These are phyloP conservation scores for Catharus ustulatus DNA, from an alignment of 2,797 vertebrate species.

Conservation along the genomic window DNA sequence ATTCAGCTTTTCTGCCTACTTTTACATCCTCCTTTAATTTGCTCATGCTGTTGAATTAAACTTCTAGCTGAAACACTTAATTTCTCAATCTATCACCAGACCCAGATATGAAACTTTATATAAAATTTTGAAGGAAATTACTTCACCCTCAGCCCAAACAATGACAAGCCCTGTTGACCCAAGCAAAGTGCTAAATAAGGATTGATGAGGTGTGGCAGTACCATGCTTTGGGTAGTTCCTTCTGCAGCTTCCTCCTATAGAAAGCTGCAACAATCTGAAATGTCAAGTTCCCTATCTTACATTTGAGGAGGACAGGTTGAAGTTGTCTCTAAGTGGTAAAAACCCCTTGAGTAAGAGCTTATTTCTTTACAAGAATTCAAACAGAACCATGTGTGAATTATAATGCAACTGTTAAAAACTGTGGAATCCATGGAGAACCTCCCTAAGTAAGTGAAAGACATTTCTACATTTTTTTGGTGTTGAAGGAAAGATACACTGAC, in stretches of 20 bases:
- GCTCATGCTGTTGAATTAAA: background rate
- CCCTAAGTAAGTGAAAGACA: constrained; percentile 71
- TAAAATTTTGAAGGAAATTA: constrained; percentile 46
- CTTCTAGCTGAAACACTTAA: background rate
- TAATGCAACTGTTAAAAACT: constrained; percentile 73
- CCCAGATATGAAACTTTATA: background rate
- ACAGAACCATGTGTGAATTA: constrained; percentile 81
- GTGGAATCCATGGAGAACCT: constrained; percentile 69
- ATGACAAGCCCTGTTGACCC: background rate
- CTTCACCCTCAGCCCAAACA: constrained; percentile 46
- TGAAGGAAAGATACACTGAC: background rate
- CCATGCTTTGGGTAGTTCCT: constrained; percentile 7
- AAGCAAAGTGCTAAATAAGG: background rate
- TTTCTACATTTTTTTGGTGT: background rate
- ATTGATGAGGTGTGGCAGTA: constrained; percentile 12
- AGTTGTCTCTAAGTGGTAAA: background rate
- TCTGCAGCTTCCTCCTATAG: constrained; percentile 39
- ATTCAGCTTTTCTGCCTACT: background rate
- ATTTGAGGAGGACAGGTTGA: background rate
- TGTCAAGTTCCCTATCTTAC: background rate
- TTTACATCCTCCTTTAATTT: background rate
- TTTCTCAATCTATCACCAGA: background rate
- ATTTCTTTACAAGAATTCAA: constrained; percentile 77
- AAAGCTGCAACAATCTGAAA: constrained; percentile 41
- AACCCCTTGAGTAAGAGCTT: background rate